A percentile compares a stretch with the other conserved stretches of the same genome.
phyloP scores from a whole-genome alignment of 2,797 vertebrate species.

The Rhinogobio ventralis region DNA sequence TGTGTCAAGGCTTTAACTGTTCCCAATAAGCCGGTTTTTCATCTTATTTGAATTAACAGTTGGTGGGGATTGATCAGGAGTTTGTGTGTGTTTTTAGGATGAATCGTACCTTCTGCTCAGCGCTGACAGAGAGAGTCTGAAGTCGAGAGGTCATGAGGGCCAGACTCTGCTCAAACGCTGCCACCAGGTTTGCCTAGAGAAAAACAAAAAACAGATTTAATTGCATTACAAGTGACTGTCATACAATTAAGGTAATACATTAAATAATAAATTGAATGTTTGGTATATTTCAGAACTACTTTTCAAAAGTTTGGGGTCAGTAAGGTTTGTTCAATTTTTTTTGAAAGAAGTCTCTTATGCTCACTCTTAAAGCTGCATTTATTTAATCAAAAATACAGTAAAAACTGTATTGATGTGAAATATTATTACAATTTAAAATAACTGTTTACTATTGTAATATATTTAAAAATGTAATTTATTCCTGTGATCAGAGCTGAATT shows the following conservation, averaged over 20 bases:
- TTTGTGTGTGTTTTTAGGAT: not conserved
- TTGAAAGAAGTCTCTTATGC: not conserved
- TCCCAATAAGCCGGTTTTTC: not conserved
- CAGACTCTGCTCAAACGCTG: conserved; percentile 95
- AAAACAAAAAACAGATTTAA: not conserved
- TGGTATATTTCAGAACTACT: not conserved
- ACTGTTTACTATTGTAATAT: too few relatives aligned
- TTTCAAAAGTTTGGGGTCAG: too few relatives aligned
- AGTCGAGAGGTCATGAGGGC: conserved; percentile 93
- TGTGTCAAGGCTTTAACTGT: not conserved
- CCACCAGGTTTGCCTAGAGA: conserved; percentile 92
- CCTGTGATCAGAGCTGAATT: too few relatives aligned
- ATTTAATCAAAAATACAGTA: not conserved
- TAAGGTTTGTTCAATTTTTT: not conserved
- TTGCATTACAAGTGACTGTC: not conserved
- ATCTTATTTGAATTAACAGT: not conserved
- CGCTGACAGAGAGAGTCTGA: conserved; percentile 87
- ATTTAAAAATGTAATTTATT: too few relatives aligned
- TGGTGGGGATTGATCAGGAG: not conserved
- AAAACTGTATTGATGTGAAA: not conserved
- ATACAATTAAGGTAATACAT: not conserved
- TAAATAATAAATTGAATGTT: not conserved
- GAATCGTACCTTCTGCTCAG: conserved; percentile 90
- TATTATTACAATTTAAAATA: not conserved
- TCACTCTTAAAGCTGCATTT: not conserved